Base-by-base conservation (phyloP, 1,140 invertebrate species). In the Bombus fervidus region DNA sequence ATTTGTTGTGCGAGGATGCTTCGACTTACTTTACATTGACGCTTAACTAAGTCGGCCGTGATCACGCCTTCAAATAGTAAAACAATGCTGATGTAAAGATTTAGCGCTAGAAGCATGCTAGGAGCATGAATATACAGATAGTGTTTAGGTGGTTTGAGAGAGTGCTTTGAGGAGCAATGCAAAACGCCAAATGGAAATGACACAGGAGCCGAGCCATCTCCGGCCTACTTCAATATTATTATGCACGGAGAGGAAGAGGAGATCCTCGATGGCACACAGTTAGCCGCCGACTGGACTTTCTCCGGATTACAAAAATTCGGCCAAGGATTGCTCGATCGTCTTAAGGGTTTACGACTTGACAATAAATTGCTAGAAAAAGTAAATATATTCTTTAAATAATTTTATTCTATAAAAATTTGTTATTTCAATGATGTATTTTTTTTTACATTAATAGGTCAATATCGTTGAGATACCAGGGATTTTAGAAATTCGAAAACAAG, bases 381-480 rank as follows among this genome's bases (percentile, higher is more conserved):
- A 95, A 92, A 80, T 90, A 69, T 25, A 3, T 25, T 31, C 18
- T 25, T 15, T 3, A 12, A 8, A 15, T n/a, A 41, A 77, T 41
- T n/a, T 6, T 22, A n/a, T 53, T 75, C 31, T 28, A 69, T 25
- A 22, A 62, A 9, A 25, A 13, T 28, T 22, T 57, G 3, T 18
- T 6, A 1, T 34, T 53, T 10, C n/a, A 57, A n/a, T 53, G 25
- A 34, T 57, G 34, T 28, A n/a, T 62, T 12, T n/a, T 12, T n/a
- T 47, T 71, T 3, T 31, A 72, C n/a, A 15, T 28, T 22, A 53
- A 39, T 93, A 98, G 98, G 97, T 99, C 28, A 99, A 98, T 93
- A 98, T 99, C 91, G 98, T 99, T 47, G 98, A 99, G 96, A 99
- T 99, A 93, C 98, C 98, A 77, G 98, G 98, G 82, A 98, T 99